Conservation (phyloP, 2,797 vertebrate species). For the Cirrhinus molitorella region DNA sequence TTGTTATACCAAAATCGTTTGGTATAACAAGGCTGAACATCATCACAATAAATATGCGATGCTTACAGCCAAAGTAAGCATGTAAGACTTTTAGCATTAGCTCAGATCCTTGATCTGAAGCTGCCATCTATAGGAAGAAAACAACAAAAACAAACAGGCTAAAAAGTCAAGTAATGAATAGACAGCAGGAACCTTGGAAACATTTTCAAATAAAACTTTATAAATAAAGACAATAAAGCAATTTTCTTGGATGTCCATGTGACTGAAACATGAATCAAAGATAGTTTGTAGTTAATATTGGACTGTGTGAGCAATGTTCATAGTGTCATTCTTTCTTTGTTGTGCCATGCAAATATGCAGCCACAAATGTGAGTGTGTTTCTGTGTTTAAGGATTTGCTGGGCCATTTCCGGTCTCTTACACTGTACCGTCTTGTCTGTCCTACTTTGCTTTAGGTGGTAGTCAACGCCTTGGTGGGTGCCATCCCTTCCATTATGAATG, state of each 20-base stretch:
- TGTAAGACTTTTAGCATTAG: neutral
- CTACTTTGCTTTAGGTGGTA: slow-evolving; percentile 93
- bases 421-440: slow-evolving; percentile 75
- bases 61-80: neutral
- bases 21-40: neutral
- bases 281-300: neutral
- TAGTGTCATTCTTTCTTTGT: slow-evolving; percentile 25
- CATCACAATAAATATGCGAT: neutral
- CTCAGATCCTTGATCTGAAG: too few relatives aligned
- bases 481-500: slow-evolving; percentile 99
- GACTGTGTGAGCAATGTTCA: slow-evolving; percentile 31
- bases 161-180: neutral
- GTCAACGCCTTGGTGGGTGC: slow-evolving; percentile 99
- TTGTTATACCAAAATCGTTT: too few relatives aligned
- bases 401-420: slow-evolving; percentile 69
- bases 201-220: too few relatives aligned
- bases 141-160: too few relatives aligned
- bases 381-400: slow-evolving; percentile 31
- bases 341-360: slow-evolving; percentile 79
- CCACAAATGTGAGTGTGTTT: slow-evolving; percentile 63
- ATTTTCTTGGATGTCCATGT: slow-evolving; percentile 31
- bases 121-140: too few relatives aligned
- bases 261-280: slow-evolving; percentile 1
- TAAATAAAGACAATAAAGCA: neutral
- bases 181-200: neutral